Evolutionary conservation across 2,113 vertebrate genomes (phyloP), one percentile per base, ranked within the genome.

Genomic region (Amphiprion ocellaris): DNA sequence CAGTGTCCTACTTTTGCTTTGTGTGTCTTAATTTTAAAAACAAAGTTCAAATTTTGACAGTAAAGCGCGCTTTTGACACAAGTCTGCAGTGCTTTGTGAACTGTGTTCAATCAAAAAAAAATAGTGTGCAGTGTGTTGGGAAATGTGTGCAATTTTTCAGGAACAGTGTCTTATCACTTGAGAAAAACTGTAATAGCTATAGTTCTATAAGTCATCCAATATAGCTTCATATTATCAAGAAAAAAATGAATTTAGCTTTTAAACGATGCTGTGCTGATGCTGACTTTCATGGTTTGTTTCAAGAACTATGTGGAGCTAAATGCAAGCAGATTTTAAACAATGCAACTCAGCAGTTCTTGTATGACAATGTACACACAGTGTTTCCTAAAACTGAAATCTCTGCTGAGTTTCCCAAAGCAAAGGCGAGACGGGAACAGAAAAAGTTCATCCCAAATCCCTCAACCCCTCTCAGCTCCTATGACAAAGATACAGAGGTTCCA

Each of bases 401-500:
- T 69, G 72, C 89, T 54, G 79, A 84, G 79, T 63, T 47, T 90
- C 68, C 47, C 65, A 33, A 73, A 86, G 74, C 63, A 86, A 81
- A 87, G 24, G 71, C 0, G 9, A 61, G 81, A 62, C 56, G 74
- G 74, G 67, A 84, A 79, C 50, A 82, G 55, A 15, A 89, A 62
- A 87, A 79, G 82, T 86, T 88, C 69, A 79, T 82, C 82, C 71
- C 74, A 89, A 92, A 82, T 88, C 87, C 81, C 88, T 80, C 69
- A 90, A 81, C 82, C 82, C 80, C 74, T 81, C 65, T 89, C 68
- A 86, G 86, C 89, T 86, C 70, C 83, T 88, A 77, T 90, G 84
- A 90, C 88, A 92, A 87, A 86, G 87, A 89, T 64, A 72, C 84
- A 49, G 74, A 81, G 74, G 78, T 83, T 91, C 87, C 81, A 85